Evolutionary conservation across 2,888 invertebrate genomes (phyloP).

Genomic region (Drosophila parthenogenetica): DNA sequence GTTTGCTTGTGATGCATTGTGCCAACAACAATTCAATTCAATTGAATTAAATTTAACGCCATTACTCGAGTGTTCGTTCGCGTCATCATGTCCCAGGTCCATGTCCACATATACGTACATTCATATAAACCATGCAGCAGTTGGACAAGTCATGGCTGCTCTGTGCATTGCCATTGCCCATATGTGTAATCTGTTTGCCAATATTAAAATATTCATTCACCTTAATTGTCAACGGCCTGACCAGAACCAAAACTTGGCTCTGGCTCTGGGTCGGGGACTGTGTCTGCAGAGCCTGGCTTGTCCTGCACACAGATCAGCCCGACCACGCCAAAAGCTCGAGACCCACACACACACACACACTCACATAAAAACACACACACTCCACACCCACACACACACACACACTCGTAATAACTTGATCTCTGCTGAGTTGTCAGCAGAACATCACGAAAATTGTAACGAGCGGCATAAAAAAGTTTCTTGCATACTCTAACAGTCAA

Average conservation of each 20-base stretch:
- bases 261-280: not conserved
- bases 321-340: conserved; percentile 66
- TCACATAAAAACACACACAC: conserved; percentile 22
- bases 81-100: not conserved
- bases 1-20: conserved; percentile 66
- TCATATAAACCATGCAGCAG: not conserved
- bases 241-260: not conserved
- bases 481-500: conserved; percentile 5
- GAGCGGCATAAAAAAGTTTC: conserved; percentile 54
- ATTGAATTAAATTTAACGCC: conserved; percentile 79
- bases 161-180: conserved; percentile 60
- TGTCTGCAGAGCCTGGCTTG: conserved; percentile 29
- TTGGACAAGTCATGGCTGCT: conserved; percentile 43
- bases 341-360: conserved; percentile 28
- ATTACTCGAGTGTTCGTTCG: conserved; percentile 60
- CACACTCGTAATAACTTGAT: conserved; percentile 73
- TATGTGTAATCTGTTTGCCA: conserved; percentile 81
- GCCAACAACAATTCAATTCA: conserved; percentile 71
- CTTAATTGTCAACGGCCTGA: conserved; percentile 76
- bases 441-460: conserved; percentile 80
- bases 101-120: not conserved
- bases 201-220: conserved; percentile 80
- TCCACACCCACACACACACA: conserved; percentile 20
- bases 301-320: conserved; percentile 45
- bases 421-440: conserved; percentile 80